Evolutionary conservation across 2,888 invertebrate genomes (phyloP), one percentile per base, ranked within the genome.

Genomic region (Gerris lacustris): DNA sequence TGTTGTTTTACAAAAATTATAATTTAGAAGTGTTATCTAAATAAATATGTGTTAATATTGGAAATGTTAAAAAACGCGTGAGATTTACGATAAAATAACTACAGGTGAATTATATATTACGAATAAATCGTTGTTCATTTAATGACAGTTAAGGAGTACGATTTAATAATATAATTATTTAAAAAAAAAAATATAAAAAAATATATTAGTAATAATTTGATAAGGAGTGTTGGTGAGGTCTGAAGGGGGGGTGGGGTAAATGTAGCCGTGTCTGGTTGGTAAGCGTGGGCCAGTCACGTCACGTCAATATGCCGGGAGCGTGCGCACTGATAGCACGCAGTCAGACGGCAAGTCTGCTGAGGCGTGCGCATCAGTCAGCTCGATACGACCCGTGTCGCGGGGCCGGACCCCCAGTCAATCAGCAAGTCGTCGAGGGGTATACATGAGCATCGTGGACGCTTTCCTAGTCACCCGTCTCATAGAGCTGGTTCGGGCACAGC

Each of bases 391-490:
- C 5, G 11, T 55, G 11, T 5, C 55, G 47, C 11, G 55, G 55
- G 15, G 15, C 2, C 55, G 9, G 11, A 55, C 9, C 55, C 15
- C 11, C 55, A 55, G 55, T 55, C 55, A 55, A 55, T 55, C 55
- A 55, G 55, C 55, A 9, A 2, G 15, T 11, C 55, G 15, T 5
- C 5, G 2, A 55, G 55, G 55, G 55, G 15, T 55, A 55, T 55
- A 55, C 64, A 72, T 72, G 72, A 71, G 70, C 67, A 70, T 72
- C 63, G 70, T 70, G 67, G 72, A 72, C 67, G 68, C 64, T 31
- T 72, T 72, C 45, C 70, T 72, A 11, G 72, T 72, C 45, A 67
- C 70, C 17, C 62, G 69, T 44, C 67, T 72, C 31, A 70, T 72
- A 66, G 72, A 72, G 47, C 64, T 72, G 15, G 70, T 72, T 15